Evolutionary conservation across 2,888 invertebrate species (phyloP).

Genomic region (Ophion costatus): DNA sequence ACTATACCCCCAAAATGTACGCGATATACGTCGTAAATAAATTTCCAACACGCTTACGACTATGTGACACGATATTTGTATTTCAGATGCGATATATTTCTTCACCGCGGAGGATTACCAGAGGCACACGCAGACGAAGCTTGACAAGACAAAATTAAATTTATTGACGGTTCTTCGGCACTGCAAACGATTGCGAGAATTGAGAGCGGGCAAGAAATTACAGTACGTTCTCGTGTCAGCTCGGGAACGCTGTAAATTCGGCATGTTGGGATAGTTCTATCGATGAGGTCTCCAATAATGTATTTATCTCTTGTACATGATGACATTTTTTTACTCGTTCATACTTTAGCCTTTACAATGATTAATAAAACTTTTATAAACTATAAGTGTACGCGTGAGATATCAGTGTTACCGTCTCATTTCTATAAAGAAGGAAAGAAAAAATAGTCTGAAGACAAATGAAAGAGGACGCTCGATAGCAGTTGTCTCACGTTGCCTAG

Average conservation of each 20-base stretch:
- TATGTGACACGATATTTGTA: not conserved
- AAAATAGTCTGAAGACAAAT: conserved; percentile 32
- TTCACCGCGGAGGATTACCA: conserved; percentile 79
- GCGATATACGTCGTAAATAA: not conserved
- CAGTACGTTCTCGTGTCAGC: conserved; percentile 69
- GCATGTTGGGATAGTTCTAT: conserved; percentile 7
- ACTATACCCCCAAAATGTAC: not conserved
- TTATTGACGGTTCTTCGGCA: conserved; percentile 78
- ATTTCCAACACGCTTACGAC: not conserved
- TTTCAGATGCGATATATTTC: conserved; percentile 77
- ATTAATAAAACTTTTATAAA: conserved; percentile 15
- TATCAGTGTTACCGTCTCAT: not conserved
- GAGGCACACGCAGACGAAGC: conserved; percentile 74
- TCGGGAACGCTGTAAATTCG: conserved; percentile 22
- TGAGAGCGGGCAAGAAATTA: conserved; percentile 73
- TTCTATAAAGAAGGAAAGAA: not conserved
- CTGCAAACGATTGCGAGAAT: conserved; percentile 77
- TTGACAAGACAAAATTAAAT: conserved; percentile 79
- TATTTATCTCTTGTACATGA: not conserved
- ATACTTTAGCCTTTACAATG: not conserved
- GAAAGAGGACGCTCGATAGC: conserved; percentile 16
- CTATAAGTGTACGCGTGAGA: not conserved
- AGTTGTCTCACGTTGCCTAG: conserved; percentile 72
- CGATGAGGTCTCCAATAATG: not conserved
- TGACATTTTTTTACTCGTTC: not conserved